A percentile compares a stretch with the other conserved stretches of the same genome.
phyloP scores from a whole-genome alignment of 2,797 vertebrate species.

The Anas bernieri region DNA sequence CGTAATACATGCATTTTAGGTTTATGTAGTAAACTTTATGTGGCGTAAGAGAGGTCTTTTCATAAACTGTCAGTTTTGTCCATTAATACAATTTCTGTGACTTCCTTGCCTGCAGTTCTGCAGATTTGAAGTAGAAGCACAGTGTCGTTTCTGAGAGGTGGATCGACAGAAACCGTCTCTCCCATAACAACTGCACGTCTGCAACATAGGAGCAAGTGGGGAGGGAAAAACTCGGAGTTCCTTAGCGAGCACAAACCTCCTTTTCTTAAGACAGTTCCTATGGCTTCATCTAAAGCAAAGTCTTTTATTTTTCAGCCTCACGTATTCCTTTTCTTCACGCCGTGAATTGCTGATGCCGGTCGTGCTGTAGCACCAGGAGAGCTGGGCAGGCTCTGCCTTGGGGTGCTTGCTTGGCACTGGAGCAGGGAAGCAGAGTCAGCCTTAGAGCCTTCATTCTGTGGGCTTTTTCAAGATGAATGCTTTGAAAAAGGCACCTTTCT shows the following conservation, averaged over 20 bases:
- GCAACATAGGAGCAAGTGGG: background rate
- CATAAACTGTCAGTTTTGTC: accelerated
- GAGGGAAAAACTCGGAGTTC: background rate
- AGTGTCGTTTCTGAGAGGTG: background rate
- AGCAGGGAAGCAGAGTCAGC: background rate
- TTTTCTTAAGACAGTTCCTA: background rate
- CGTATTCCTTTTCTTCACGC: background rate
- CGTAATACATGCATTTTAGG: background rate
- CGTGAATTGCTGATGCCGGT: background rate
- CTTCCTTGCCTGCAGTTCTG: background rate
- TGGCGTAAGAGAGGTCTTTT: background rate
- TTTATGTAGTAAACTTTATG: background rate
- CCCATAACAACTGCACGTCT: background rate
- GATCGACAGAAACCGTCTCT: background rate
- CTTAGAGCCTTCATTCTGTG: background rate
- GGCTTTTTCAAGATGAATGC: background rate
- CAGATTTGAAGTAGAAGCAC: background rate
- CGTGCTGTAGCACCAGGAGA: background rate
- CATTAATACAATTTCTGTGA: background rate
- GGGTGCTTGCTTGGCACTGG: background rate
- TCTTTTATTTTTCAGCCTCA: background rate
- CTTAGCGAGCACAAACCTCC: background rate
- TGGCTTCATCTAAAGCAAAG: background rate
- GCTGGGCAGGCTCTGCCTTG: background rate
- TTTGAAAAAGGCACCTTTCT: conserved; percentile 34